These are phyloP conservation scores for Lagocephalus sceleratus DNA, from an alignment of 2,797 vertebrate species.

Conservation along the genomic window DNA sequence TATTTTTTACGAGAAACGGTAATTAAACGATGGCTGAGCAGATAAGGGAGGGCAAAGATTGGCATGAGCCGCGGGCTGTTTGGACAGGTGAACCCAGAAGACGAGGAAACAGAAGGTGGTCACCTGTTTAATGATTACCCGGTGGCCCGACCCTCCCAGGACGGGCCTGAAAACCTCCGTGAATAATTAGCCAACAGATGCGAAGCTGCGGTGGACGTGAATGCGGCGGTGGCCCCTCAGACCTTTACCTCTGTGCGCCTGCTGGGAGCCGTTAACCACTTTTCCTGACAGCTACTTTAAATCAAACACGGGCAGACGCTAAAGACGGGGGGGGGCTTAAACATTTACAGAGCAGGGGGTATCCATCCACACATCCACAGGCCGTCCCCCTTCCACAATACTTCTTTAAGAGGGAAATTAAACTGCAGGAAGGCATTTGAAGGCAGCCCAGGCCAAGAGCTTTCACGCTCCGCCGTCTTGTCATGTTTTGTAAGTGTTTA, in stretches of 20 bases:
- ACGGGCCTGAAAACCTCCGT: conserved; percentile 13
- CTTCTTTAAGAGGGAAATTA: conserved; percentile 33
- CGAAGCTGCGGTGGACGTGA: conserved; percentile 16
- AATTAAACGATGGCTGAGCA: conserved; percentile 9
- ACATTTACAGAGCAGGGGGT: conserved; percentile 24
- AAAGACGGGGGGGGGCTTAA: conserved; percentile 2
- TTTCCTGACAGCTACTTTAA: conserved; percentile 6
- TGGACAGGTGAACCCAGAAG: conserved; percentile 25
- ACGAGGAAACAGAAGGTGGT: conserved; percentile 43
- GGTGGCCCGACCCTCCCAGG: conserved; percentile 21
- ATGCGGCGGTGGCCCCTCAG: not conserved
- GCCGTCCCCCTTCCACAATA: conserved; percentile 25
- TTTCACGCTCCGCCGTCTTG: conserved; percentile 37
- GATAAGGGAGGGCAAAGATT: conserved; percentile 5
- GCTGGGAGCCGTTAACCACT: not conserved
- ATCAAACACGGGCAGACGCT: conserved; percentile 5
- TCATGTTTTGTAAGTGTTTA: conserved; percentile 69
- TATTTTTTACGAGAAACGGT: not conserved
- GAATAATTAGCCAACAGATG: conserved; percentile 36
- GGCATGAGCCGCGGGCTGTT: conserved; percentile 22
- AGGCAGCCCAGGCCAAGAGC: conserved; percentile 37
- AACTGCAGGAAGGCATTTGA: conserved; percentile 10
- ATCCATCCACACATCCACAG: conserved; percentile 30
- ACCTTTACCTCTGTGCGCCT: not conserved
- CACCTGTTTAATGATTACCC: conserved; percentile 53